Base-by-base conservation (phyloP, 30 jellyfish, hydroid and myxozoan genomes). In the Aurelia sp. region DNA sequence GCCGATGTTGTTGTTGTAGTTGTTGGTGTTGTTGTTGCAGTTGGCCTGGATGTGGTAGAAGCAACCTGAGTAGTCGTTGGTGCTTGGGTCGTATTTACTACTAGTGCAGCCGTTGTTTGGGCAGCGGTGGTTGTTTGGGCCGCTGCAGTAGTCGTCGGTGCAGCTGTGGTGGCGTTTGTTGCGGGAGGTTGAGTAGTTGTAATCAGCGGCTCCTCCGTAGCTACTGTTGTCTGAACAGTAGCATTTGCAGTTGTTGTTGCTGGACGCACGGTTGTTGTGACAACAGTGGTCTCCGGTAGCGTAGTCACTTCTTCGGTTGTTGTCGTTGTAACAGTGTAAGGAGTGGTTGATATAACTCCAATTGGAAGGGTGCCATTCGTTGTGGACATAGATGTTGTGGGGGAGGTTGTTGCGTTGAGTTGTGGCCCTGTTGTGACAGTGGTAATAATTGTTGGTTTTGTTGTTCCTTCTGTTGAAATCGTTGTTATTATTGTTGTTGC, bases 201-300 rank as follows among this genome's bases (percentile, higher is more conserved):
- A 20, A 48, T 40, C 11, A 76, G 6, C 3, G 97, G 89, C 75
- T 85, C 86, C 60, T 62, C 89, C 16, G 93, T 89, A 73, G 68
- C 53, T 3, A 80, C 86, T 16, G 81, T 80, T 15, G 97, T 81
- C 75, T 91, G 86, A 35, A 75, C 72, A 3, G 86, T 64, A 31
- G 82, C 84, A 33, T 84, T 84, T 27, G 84, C 62, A 11, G 95
- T 52, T 6, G 97, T 69, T 58, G 95, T 74, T 22, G 73, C 85
- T 79, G 93, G 89, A 51, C 65, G 62, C 16, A 74, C 75, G 31
- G 94, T 74, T 6, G 97, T 81, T 27, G 97, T 74, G 35, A 76
- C 76, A 44, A 57, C 90, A 5, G 92, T 76, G 37, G 89, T 80
- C 27, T 80, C 87, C 1, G 97, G 97, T 19, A 76, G 66, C 48